A percentile compares a stretch with the other conserved stretches of the same genome.
Conservation (phyloP, 2,888 invertebrate species). For the Calameuta idolon region DNA sequence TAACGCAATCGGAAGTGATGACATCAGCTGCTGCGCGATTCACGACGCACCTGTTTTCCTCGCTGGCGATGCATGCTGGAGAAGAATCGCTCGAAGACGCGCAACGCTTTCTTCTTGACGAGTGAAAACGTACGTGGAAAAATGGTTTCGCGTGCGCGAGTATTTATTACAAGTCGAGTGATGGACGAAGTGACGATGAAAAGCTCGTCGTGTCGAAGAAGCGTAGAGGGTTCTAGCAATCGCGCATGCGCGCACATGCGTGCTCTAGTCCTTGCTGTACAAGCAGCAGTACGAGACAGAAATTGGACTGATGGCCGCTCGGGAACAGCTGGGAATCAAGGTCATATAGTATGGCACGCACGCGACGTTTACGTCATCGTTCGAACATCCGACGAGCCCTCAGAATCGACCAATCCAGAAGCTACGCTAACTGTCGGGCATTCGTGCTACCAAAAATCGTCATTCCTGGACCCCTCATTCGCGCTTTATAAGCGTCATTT, state of each 20-base stretch:
- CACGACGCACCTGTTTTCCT: not conserved
- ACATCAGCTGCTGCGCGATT: not conserved
- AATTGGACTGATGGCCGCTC: not conserved
- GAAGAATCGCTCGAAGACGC: not conserved
- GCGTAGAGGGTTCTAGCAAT: not conserved
- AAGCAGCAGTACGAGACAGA: not conserved
- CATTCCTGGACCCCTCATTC: not conserved
- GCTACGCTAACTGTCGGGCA: not conserved
- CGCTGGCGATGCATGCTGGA: not conserved
- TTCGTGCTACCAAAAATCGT: not conserved
- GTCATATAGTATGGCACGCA: slow-evolving; percentile 48
- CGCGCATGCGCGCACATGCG: not conserved
- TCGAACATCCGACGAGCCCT: slow-evolving; percentile 19
- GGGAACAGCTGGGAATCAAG: slow-evolving; percentile 57
- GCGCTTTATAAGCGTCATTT: not conserved
- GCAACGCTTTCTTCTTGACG: too few species aligned
- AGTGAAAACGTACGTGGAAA: not conserved
- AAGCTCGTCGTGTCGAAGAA: not conserved
- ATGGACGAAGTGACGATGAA: not conserved
- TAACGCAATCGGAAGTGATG: not conserved
- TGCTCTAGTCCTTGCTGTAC: not conserved
- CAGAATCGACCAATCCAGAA: slow-evolving; percentile 16
- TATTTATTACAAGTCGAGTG: not conserved
- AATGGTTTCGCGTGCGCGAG: not conserved
- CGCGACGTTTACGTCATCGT: slow-evolving; percentile 46